A percentile compares a stretch with the other conserved stretches of the same genome.
Evolutionary conservation across 2,888 invertebrate species (phyloP).

Genomic region (Eristalis tenax): DNA sequence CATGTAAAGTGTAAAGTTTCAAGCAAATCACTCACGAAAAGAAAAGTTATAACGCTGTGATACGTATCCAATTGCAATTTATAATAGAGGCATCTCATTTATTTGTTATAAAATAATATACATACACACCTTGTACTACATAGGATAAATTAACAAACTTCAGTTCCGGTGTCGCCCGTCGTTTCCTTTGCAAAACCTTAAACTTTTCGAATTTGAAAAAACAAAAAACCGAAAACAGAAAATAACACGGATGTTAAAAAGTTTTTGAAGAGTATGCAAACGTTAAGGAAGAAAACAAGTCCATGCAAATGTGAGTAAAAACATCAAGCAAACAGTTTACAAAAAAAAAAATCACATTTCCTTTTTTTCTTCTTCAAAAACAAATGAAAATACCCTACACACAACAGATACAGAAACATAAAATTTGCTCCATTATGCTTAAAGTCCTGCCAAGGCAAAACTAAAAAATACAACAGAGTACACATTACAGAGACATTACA

Average conservation of each 20-base stretch:
- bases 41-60: constrained; percentile 37
- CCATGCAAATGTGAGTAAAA: constrained; percentile 94
- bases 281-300: constrained; percentile 95
- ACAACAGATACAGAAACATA: not conserved
- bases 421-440: not conserved
- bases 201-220: constrained; percentile 5
- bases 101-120: not conserved
- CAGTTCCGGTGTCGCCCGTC: not conserved
- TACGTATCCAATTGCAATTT: constrained; percentile 29
- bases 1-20: not conserved
- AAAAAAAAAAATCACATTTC: constrained; percentile 52
- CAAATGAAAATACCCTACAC: not conserved
- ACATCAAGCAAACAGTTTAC: not conserved
- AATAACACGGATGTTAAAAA: constrained; percentile 76
- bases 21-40: not conserved
- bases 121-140: not conserved
- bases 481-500: constrained; percentile 47
- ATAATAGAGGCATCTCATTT: not conserved
- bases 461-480: not conserved
- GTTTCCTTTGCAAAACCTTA: not conserved
- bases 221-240: constrained; percentile 46
- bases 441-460: not conserved
- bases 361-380: constrained; percentile 26
- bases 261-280: constrained; percentile 87
- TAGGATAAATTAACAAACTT: not conserved